These are phyloP conservation scores for Laticauda colubrina DNA, from an alignment of 2,113 vertebrate species.

Conservation along the genomic window DNA sequence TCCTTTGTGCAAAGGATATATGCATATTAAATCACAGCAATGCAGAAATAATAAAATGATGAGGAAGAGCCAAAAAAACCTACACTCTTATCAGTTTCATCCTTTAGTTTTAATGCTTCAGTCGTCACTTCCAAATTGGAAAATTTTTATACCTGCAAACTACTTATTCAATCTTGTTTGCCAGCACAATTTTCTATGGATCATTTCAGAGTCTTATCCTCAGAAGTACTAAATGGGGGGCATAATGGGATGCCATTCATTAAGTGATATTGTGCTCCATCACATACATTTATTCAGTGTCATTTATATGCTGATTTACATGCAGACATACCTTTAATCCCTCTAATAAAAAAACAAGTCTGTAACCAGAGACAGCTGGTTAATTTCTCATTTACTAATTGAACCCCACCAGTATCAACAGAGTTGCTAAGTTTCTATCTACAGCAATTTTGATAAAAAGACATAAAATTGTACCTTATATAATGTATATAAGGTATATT, in stretches of 20 bases:
- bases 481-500: too few species aligned
- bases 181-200: neutral
- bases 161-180: neutral
- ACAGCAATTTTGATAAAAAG: neutral
- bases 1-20: neutral
- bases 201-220: neutral
- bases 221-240: neutral
- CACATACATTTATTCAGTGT: neutral
- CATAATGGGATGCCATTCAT: neutral
- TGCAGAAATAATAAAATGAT: neutral
- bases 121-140: neutral
- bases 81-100: neutral
- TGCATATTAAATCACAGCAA: neutral
- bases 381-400: neutral
- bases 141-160: neutral
- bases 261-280: neutral
- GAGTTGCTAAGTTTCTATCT: neutral
- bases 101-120: neutral
- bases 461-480: neutral
- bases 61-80: neutral
- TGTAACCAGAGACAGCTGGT: neutral
- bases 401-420: neutral
- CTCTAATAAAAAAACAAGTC: neutral
- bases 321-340: neutral
- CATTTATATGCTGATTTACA: neutral